Conservation (phyloP, 2,888 invertebrate species). For the Pollenia griseotomentosa region DNA sequence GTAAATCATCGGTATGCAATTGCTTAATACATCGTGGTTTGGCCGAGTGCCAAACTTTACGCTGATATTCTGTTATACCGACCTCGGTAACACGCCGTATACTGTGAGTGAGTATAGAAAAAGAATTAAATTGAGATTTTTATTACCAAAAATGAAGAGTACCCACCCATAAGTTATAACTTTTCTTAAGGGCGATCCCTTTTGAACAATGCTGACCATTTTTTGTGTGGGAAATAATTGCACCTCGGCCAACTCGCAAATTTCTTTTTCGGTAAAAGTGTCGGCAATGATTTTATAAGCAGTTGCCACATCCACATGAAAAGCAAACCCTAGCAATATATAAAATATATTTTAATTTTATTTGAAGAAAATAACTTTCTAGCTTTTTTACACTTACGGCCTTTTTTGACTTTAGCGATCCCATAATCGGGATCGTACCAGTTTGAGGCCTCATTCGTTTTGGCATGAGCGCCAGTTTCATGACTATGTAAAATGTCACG, state of each 20-base stretch:
- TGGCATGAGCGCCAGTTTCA: constrained; percentile 79
- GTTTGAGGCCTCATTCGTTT: constrained; percentile 82
- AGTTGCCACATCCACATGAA: constrained; percentile 88
- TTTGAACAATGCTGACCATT: constrained; percentile 85
- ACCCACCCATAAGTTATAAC: constrained; percentile 86
- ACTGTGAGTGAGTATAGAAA: constrained; percentile 80
- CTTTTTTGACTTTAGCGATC: constrained; percentile 86
- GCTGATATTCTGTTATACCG: constrained; percentile 86
- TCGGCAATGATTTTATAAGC: constrained; percentile 89
- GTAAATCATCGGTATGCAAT: constrained; percentile 82
- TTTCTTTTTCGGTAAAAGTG: constrained; percentile 87
- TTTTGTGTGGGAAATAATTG: constrained; percentile 87
- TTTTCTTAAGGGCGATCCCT: constrained; percentile 87
- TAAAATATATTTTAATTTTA: no score
- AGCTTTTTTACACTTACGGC: constrained; percentile 80
- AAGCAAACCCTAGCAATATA: constrained; percentile 86
- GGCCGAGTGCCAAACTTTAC: constrained; percentile 86
- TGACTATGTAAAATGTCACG: constrained; percentile 80
- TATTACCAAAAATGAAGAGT: background rate
- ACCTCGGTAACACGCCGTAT: constrained; percentile 86
- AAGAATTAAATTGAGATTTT: background rate
- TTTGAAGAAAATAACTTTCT: no score
- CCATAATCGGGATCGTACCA: constrained; percentile 86
- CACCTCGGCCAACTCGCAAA: constrained; percentile 88
- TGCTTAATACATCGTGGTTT: constrained; percentile 86